phyloP scores from a whole-genome alignment of 2,797 vertebrate species.

The Pseudomugil gertrudae region DNA sequence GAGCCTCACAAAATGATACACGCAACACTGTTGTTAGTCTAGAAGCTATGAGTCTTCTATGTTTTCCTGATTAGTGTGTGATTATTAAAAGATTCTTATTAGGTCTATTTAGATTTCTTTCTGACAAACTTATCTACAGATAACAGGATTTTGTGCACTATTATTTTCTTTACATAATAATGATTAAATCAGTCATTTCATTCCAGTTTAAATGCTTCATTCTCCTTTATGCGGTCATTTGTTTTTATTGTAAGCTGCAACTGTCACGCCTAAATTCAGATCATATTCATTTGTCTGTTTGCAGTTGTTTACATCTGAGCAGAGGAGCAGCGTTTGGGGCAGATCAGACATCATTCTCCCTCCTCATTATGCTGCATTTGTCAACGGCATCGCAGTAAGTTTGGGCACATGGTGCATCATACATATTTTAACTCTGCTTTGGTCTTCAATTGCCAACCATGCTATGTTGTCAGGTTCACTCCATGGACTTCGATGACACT shows the following conservation, averaged over 20 bases:
- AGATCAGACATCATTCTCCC: conserved; percentile 81
- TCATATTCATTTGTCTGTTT: conserved; percentile 30
- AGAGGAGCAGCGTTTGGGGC: conserved; percentile 89
- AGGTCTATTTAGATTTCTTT: neutral
- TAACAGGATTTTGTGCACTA: neutral
- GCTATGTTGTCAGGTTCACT: conserved; percentile 85
- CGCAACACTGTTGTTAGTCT: neutral
- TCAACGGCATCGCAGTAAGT: conserved; percentile 93
- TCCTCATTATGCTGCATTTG: conserved; percentile 89
- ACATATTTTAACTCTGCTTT: neutral
- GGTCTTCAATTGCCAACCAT: neutral
- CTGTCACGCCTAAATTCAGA: neutral
- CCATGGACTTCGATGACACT: conserved; percentile 97
- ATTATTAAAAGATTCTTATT: neutral
- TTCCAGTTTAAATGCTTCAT: neutral
- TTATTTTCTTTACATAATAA: neutral
- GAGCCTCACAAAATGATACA: neutral
- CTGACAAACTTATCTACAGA: neutral
- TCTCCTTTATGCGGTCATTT: neutral
- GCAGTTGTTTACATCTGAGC: conserved; percentile 83
- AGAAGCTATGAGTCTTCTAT: neutral
- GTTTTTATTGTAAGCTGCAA: neutral
- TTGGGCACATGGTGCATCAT: neutral
- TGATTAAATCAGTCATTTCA: neutral
- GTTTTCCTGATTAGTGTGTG: neutral